phyloP scores from a whole-genome alignment of 2,888 invertebrate genomes.

The Spisula subtruncata region DNA sequence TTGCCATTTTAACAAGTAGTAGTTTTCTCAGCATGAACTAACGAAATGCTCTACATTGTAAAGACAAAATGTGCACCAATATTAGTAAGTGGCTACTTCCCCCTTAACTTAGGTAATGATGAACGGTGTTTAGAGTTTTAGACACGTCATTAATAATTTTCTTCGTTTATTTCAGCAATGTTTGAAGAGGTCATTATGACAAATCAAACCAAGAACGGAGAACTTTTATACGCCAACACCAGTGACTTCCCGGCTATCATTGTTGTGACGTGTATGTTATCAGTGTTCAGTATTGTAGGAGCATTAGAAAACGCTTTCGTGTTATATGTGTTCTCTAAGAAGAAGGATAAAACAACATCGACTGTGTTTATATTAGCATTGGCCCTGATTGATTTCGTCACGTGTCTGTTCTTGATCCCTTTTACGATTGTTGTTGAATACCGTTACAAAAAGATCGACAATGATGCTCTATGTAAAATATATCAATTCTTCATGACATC shows the following conservation, averaged over 20 bases:
- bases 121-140: too few relatives aligned
- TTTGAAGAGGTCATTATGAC: conserved; percentile 41
- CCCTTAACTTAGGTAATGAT: too few relatives aligned
- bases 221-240: conserved; percentile 48
- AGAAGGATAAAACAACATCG: conserved; percentile 82
- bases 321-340: conserved; percentile 84
- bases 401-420: conserved; percentile 81
- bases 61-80: too few relatives aligned
- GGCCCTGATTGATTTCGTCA: conserved; percentile 81
- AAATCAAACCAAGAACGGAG: conserved; percentile 60
- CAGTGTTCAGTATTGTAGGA: conserved; percentile 81
- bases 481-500: conserved; percentile 84
- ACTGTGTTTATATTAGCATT: conserved; percentile 85
- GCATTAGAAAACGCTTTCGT: conserved; percentile 85
- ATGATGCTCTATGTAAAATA: conserved; percentile 80
- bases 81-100: too few relatives aligned
- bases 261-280: conserved; percentile 47
- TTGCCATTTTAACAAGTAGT: too few relatives aligned
- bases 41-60: too few relatives aligned
- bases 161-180: conserved; percentile 30
- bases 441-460: conserved; percentile 71
- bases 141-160: not conserved
- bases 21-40: too few relatives aligned
- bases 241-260: conserved; percentile 60
- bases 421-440: conserved; percentile 76